phyloP scores from a whole-genome alignment of 2,888 invertebrate species.

The Zelleria hepariella region DNA sequence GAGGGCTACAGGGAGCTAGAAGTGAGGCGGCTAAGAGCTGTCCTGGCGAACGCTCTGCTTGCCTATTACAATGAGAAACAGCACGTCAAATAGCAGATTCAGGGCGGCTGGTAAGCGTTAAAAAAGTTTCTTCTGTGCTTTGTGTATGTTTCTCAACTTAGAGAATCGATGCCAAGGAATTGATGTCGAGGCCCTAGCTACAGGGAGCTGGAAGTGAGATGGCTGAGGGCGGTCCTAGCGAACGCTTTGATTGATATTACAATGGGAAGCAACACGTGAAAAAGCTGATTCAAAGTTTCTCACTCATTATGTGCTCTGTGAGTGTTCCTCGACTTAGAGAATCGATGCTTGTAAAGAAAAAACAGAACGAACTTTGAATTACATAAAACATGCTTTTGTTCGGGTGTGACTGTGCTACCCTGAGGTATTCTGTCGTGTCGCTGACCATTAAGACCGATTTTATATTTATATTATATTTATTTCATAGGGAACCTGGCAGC shows the following conservation, averaged over 20 bases:
- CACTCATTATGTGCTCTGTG: not conserved
- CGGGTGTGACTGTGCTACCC: too few species aligned
- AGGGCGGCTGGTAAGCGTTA: constrained; percentile 80
- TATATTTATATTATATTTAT: too few species aligned
- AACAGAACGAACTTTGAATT: too few species aligned
- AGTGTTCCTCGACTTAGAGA: too few species aligned
- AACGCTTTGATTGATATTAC: constrained; percentile 88
- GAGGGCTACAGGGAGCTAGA: constrained; percentile 84
- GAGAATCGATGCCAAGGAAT: too few species aligned
- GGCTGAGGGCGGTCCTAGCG: constrained; percentile 83
- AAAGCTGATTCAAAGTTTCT: constrained; percentile 79
- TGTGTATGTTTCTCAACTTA: too few species aligned
- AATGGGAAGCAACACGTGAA: constrained; percentile 95
- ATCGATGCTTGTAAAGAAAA: too few species aligned
- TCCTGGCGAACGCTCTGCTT: constrained; percentile 81
- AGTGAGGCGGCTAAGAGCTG: constrained; percentile 82
- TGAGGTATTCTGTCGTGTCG: too few species aligned
- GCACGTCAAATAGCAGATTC: constrained; percentile 94
- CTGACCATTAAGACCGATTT: too few species aligned
- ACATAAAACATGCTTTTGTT: too few species aligned
- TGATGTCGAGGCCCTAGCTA: too few species aligned
- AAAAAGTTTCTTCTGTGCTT: not conserved
- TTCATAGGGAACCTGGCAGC: too few species aligned
- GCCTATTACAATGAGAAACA: constrained; percentile 93
- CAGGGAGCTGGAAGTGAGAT: constrained; percentile 82